Evolutionary conservation across 2,113 vertebrate species (phyloP), one percentile per base, ranked within the genome.

Genomic region (Myotis yumanensis): DNA sequence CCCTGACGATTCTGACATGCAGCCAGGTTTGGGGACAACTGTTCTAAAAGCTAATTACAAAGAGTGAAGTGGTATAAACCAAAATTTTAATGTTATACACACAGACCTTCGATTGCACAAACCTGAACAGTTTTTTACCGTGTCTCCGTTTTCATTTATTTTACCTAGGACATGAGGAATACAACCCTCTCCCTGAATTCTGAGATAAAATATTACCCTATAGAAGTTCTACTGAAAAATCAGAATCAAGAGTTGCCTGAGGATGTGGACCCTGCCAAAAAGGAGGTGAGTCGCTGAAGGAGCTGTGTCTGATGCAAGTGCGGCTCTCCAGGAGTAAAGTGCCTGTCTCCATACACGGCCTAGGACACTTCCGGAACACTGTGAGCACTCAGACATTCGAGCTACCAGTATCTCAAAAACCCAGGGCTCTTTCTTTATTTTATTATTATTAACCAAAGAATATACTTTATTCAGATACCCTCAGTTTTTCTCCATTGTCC

Each of bases 191-290:
- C 87, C 14, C 90, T 97, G 68, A 93, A 80, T 85, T 57, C 76
- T 25, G 87, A 87, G 62, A 64, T 75, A 77, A 97, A 87, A 86
- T 96, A 93, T 80, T 98, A 98, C 82, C 98, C 99, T 88, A 93
- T 97, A 2, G 98, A 98, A 17, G 85, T 97, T 57, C 96, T 99
- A 86, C 7, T 98, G 75, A 98, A 98, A 95, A 99, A 98, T 85
- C 81, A 90, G 30, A 71, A 95, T 57, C 95, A 90, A 7, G 98
- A 99, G 77, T 97, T 99, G 37, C 99, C 99, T 18, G 95, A 98
- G 59, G 98, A 98, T 4, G 98, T 99, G 68, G 96, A 99, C 68
- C 98, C 99, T 7, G 77, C 98, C 17, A 96, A 97, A 89, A 99
- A 98, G 96, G 99, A 99, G 98, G 99, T 99, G 73, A 96, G 92